Evolutionary conservation across 2,888 invertebrate species (phyloP), one percentile per base, ranked within the genome.

Genomic region (Cetonia aurata): DNA sequence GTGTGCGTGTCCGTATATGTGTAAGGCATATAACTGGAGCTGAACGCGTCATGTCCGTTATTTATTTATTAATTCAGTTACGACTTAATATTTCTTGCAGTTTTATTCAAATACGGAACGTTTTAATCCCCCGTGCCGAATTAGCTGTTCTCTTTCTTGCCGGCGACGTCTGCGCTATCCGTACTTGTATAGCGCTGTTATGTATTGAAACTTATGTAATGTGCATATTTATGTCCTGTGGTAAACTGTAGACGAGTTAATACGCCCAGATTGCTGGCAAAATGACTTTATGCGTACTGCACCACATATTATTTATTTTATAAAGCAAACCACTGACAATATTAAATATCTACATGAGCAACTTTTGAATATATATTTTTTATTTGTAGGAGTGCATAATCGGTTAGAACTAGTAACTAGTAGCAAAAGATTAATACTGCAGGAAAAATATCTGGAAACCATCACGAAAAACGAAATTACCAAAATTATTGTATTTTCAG

Each of bases 11-110:
- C 17, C 15, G 37, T 65, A 69, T 73, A 69, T 75, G 70, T 67
- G 73, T 72, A 71, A 62, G 53, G 69, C 69, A 75, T 70, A 71
- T 72, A 69, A 65, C 66, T 72, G 66, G 71, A 67, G 67, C 71
- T 71, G 59, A 71, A 59, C 57, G 52, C 57, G 41, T 53, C 52
- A 65, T 65, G 62, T 65, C 52, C 33, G 12, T 65, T 65, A 65
- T 52, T 71, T 69, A 71, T 71, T 69, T 71, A 69, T 69, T 59
- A 57, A 71, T 69, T 65, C 66, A 50, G 66, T 69, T 69, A 50
- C 17, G 48, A 60, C 60, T 67, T 60, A 65, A 71, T 71, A 68
- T 55, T 68, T 68, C 71, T 67, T 44, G 65, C 59, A 65, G 50
- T 71, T 71, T 71, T 67, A 67, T 71, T 71, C 48, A 65, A 65